Evolutionary conservation across 2,113 vertebrate genomes (phyloP), one percentile per base, ranked within the genome.

Genomic region (Lasiurus cinereus): DNA sequence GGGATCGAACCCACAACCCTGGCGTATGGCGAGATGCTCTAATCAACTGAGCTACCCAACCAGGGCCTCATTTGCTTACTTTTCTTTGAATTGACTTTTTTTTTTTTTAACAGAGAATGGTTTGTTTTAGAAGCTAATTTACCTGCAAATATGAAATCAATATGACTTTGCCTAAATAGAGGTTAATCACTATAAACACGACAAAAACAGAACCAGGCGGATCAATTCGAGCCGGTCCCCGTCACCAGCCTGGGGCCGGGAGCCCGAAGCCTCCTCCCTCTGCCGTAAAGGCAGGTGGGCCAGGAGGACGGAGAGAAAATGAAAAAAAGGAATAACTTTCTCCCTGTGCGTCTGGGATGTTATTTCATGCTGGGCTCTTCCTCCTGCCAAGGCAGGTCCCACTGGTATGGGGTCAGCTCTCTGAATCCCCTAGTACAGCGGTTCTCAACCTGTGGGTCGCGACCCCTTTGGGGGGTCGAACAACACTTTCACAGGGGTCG

Each of bases 111-210:
- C 43, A 72, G 46, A 76, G 95, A 78, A 46, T 50, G 67, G 18
- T 54, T 95, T 94, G 59, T 73, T 89, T 85, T 76, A 88, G 74
- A 83, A 84, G 64, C 48, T 89, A 93, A 91, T 70, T 78, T 74
- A 79, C 64, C 87, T 93, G 36, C 39, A 93, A 91, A 74, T 94
- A 43, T 59, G 77, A 94, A 94, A 93, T 87, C 90, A 54, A 50
- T 66, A 59, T 3, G 19, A 62, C 31, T 94, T 86, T 29, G 82
- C 84, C 36, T 73, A 84, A 95, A 69, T 11, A 93, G 80, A 69
- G 50, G 56, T 36, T 85, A 85, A 85, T 88, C 59, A 67, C 21
- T n/a, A 16, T 24, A 79, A 79, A 66, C 19, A 15, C 39, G 69
- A 66, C 8, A 31, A 59, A 85, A 15, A 33, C n/a, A 22, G 6